These are phyloP conservation scores for Aphodius granarius DNA, from an alignment of 2,888 invertebrate species.

Conservation along the genomic window DNA sequence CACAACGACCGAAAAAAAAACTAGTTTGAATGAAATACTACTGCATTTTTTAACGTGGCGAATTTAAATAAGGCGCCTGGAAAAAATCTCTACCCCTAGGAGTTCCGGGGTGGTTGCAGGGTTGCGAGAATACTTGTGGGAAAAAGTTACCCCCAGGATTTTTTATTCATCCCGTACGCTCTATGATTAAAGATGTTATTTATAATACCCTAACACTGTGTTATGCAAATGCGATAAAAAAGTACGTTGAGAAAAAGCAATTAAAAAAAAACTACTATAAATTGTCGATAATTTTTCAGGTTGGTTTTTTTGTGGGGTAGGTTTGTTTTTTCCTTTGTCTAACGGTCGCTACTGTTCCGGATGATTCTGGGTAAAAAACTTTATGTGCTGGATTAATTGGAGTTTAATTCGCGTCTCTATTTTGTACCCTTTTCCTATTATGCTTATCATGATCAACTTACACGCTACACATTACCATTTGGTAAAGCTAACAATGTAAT, in stretches of 20 bases:
- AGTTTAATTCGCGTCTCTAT: constrained; percentile 32
- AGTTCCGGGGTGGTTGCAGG: constrained; percentile 16
- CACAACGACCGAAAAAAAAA: constrained; percentile 34
- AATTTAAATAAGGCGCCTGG: constrained; percentile 39
- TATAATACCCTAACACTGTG: constrained; percentile 38
- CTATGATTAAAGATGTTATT: constrained; percentile 45
- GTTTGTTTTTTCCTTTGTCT: constrained; percentile 30
- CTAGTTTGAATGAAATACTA: constrained; percentile 37
- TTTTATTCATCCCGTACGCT: constrained; percentile 35
- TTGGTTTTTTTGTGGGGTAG: constrained; percentile 27
- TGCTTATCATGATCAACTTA: constrained; percentile 23
- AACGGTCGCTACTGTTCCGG: constrained; percentile 25
- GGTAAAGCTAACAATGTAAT: neutral
- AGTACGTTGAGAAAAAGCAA: neutral
- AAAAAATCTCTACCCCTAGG: constrained; percentile 39
- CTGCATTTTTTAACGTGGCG: constrained; percentile 40
- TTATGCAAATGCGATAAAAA: constrained; percentile 41
- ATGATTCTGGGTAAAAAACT: constrained; percentile 33
- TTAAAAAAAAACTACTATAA: constrained; percentile 41
- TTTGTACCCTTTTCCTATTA: constrained; percentile 7
- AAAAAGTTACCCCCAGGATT: constrained; percentile 41
- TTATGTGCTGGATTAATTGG: constrained; percentile 44
- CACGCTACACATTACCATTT: constrained; percentile 15
- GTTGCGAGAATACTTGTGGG: constrained; percentile 39
- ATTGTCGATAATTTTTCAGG: constrained; percentile 49